A percentile compares a stretch with the other conserved stretches of the same genome.
These are phyloP conservation scores for Heliconius nattereri DNA, from an alignment of 1,140 invertebrate genomes.

Conservation along the genomic window DNA sequence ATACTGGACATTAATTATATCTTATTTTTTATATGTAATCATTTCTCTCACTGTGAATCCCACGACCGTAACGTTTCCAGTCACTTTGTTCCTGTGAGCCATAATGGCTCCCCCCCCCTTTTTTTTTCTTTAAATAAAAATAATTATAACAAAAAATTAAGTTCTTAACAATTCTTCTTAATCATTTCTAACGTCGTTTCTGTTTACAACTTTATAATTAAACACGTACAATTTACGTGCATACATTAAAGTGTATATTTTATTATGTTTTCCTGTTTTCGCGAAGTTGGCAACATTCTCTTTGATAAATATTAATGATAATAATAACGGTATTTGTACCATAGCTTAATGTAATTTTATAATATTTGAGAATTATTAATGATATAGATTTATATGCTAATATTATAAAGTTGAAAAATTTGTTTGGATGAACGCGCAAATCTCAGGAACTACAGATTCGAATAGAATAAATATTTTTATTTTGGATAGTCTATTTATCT, in stretches of 20 bases:
- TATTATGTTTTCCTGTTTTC: background rate
- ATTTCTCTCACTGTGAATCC: too few relatives aligned
- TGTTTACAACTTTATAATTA: constrained; percentile 8
- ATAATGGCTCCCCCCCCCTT: too few relatives aligned
- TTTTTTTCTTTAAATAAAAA: too few relatives aligned
- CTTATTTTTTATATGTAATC: too few relatives aligned
- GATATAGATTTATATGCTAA: background rate
- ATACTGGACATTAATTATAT: too few relatives aligned
- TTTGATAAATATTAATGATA: background rate
- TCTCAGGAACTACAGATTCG: too few relatives aligned
- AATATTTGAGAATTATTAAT: background rate
- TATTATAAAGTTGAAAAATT: too few relatives aligned
- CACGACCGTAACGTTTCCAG: too few relatives aligned
- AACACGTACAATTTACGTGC: background rate
- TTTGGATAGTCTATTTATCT: too few relatives aligned
- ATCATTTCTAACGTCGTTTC: background rate
- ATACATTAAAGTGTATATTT: background rate
- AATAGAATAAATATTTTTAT: too few relatives aligned
- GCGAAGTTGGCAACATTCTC: background rate
- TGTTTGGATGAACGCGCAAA: too few relatives aligned
- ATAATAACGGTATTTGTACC: background rate
- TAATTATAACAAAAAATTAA: background rate
- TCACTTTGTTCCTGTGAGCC: too few relatives aligned
- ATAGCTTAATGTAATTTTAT: background rate
- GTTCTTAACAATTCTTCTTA: background rate